A percentile compares a stretch with the other conserved stretches of the same genome.
Conservation (phyloP, 1,140 invertebrate genomes). For the Drosophila prosaltans region DNA sequence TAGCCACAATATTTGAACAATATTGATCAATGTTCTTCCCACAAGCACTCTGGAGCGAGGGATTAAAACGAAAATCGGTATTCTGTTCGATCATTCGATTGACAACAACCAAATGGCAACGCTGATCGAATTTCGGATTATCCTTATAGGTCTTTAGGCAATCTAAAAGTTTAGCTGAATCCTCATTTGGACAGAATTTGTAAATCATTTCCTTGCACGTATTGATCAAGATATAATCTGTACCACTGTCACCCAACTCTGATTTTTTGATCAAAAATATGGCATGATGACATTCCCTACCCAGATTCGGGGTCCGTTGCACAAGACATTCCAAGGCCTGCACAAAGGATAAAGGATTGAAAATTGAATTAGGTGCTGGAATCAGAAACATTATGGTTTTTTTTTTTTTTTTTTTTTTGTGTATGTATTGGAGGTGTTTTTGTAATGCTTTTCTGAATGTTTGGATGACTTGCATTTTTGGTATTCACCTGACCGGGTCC, state of each 20-base stretch:
- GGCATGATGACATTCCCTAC: slow-evolving; percentile 88
- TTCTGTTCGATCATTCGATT: slow-evolving; percentile 96
- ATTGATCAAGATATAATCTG: slow-evolving; percentile 92
- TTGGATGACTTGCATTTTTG: slow-evolving; percentile 72
- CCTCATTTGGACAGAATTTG: slow-evolving; percentile 89
- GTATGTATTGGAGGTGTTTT: neutral
- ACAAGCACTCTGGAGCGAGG: slow-evolving; percentile 89
- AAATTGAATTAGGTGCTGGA: slow-evolving; percentile 30
- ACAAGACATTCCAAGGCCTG: slow-evolving; percentile 95
- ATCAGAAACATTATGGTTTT: neutral
- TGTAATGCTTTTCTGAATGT: slow-evolving; percentile 1
- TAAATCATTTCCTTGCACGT: slow-evolving; percentile 93
- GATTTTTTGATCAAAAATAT: slow-evolving; percentile 93
- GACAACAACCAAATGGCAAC: slow-evolving; percentile 93
- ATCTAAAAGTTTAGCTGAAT: slow-evolving; percentile 88
- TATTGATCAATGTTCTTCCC: slow-evolving; percentile 89
- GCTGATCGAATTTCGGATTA: slow-evolving; percentile 91
- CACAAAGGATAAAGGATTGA: neutral
- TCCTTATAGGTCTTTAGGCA: slow-evolving; percentile 91
- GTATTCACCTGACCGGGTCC: slow-evolving; percentile 90
- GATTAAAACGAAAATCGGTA: slow-evolving; percentile 96
- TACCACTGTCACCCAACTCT: slow-evolving; percentile 92
- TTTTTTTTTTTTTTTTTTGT: neutral
- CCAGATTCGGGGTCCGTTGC: slow-evolving; percentile 87
- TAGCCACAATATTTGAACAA: slow-evolving; percentile 84